Conservation (phyloP, 2,797 vertebrate species). For the Trematomus bernacchii region DNA sequence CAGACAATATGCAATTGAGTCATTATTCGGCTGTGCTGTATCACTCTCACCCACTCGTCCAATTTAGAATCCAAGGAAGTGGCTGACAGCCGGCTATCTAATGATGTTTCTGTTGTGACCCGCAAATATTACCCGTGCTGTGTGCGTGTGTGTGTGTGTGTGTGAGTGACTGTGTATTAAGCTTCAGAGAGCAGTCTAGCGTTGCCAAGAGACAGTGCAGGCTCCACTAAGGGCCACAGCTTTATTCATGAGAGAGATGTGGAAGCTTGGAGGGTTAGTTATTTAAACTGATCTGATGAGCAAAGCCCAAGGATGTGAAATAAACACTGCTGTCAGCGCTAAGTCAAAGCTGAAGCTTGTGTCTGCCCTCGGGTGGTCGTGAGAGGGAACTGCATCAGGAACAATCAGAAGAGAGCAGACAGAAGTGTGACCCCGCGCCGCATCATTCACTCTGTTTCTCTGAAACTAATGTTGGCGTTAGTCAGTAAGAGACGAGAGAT, state of each 20-base stretch:
- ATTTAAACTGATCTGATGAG: slow-evolving; percentile 76
- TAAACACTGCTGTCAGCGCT: slow-evolving; percentile 66
- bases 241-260: slow-evolving; percentile 75
- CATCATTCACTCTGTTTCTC: neutral
- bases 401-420: neutral
- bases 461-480: neutral
- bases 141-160: slow-evolving; percentile 34
- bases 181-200: slow-evolving; percentile 73
- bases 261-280: slow-evolving; percentile 63
- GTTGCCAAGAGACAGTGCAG: slow-evolving; percentile 86
- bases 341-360: slow-evolving; percentile 85
- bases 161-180: slow-evolving; percentile 62
- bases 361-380: slow-evolving; percentile 75
- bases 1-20: slow-evolving; percentile 76
- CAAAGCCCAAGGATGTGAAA: slow-evolving; percentile 86
- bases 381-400: neutral
- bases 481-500: neutral
- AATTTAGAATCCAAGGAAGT: slow-evolving; percentile 77
- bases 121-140: slow-evolving; percentile 69
- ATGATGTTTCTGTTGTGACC: slow-evolving; percentile 82
- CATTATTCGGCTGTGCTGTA: slow-evolving; percentile 66
- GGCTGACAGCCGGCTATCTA: slow-evolving; percentile 79
- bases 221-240: slow-evolving; percentile 76
- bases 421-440: neutral
- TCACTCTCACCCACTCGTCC: slow-evolving; percentile 73